Base-by-base conservation (phyloP, 2,888 invertebrate species). In the Apomyelois bistriatella region DNA sequence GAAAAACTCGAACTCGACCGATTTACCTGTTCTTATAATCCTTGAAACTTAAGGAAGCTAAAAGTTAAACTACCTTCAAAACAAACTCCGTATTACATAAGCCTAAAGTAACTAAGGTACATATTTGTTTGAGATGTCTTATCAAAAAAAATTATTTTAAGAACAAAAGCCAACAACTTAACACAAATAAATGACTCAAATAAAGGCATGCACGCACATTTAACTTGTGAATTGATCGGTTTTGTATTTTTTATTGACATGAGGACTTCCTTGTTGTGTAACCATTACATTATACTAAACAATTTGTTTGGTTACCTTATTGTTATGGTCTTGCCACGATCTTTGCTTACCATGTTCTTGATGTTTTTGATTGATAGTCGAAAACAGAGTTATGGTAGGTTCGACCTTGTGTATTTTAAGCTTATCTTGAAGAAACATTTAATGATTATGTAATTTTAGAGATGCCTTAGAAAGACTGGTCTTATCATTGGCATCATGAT, bases 351-450 rank as follows among this genome's bases (percentile, higher is more conserved):
- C 6, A 32, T 47, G n/a, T 15, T 32, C 46, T 13, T 32, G 32
- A 32, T 32, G 32, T 47, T 32, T 7, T 30, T 48, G 48, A 48
- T 48, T 1, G 48, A 48, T 48, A 5, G 12, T 12, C 48, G 36
- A 48, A 48, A 48, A 48, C 36, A 48, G 7, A 16, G 32, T 22
- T 47, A 16, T 35, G 35, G 16, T 13, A 6, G 13, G 13, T 9
- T 32, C 15, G 32, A 47, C 32, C 46, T 47, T 32, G 32, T 36
- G 36, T 36, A 56, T 53, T 56, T 58, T 53, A 22, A 48, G 35
- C 54, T 58, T 58, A 56, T 58, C 54, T 37, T 32, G 32, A 41
- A 22, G 7, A n/a, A n/a, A 35, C 17, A 48, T 22, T 17, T 30
- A 35, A 16, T 16, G 36, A 12, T 36, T 48, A 48, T 48, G 17